Evolutionary conservation across 1,140 invertebrate genomes (phyloP).

Genomic region (Saccostrea echinata): DNA sequence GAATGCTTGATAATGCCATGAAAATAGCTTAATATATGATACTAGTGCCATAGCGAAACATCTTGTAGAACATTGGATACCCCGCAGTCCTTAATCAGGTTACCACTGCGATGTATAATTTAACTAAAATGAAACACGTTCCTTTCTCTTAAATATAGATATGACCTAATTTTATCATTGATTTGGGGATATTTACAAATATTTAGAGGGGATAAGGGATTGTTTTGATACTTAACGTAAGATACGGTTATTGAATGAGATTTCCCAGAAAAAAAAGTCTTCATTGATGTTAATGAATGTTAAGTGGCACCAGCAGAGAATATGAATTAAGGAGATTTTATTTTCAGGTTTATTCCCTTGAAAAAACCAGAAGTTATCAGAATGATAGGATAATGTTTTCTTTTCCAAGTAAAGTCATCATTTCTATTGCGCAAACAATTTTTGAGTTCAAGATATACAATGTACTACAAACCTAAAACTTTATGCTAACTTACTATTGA

Average conservation of each 20-base stretch:
- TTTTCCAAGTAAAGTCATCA: no score
- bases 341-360: background rate
- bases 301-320: background rate
- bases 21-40: no score
- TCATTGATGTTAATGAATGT: constrained; percentile 24
- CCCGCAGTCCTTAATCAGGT: background rate
- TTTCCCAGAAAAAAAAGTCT: background rate
- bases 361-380: background rate
- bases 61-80: background rate
- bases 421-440: no score
- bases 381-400: background rate
- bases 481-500: no score
- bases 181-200: background rate
- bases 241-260: background rate
- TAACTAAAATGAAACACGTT: background rate
- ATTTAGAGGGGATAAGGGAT: background rate
- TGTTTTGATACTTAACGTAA: background rate
- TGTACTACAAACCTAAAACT: no score
- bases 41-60: no score
- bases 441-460: no score
- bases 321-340: background rate
- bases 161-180: background rate
- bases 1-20: no score
- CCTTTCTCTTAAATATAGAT: constrained; percentile 2
- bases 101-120: background rate